A percentile compares a stretch with the other conserved stretches of the same genome.
phyloP scores from a whole-genome alignment of 2,797 vertebrate genomes.

The Perodicticus potto region DNA sequence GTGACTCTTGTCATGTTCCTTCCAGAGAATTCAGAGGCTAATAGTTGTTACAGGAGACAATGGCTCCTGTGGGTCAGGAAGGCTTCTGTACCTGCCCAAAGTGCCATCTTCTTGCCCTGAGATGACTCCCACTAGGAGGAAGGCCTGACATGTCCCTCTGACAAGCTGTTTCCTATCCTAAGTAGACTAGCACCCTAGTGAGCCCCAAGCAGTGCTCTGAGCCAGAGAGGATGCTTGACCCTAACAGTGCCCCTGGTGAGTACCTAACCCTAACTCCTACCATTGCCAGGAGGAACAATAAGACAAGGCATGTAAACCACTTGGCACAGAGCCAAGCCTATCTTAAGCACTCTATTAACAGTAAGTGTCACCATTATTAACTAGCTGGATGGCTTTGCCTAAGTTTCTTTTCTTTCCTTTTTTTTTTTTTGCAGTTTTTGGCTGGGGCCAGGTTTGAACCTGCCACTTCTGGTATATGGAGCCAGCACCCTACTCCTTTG shows the following conservation, averaged over 20 bases:
- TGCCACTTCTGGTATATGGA: no score
- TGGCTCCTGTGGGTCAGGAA: neutral
- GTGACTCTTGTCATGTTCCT: neutral
- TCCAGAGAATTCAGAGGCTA: neutral
- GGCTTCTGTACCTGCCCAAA: neutral
- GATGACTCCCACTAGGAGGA: neutral
- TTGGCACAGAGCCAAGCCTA: neutral
- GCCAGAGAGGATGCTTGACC: neutral
- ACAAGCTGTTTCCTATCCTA: no score
- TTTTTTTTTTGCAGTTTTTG: no score
- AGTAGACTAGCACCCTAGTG: neutral
- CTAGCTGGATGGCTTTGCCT: neutral
- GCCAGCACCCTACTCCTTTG: no score
- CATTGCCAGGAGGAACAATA: neutral
- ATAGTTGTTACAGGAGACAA: neutral
- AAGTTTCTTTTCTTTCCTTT: neutral
- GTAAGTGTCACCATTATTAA: neutral
- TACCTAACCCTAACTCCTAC: neutral
- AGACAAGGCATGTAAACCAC: neutral
- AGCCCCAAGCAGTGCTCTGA: neutral
- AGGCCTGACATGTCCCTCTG: neutral
- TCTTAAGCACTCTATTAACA: neutral
- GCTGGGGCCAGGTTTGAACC: no score
- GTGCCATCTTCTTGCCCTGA: neutral
- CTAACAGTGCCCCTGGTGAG: neutral